Base-by-base conservation (phyloP, 2,888 invertebrate species). In the Globia sparganii region DNA sequence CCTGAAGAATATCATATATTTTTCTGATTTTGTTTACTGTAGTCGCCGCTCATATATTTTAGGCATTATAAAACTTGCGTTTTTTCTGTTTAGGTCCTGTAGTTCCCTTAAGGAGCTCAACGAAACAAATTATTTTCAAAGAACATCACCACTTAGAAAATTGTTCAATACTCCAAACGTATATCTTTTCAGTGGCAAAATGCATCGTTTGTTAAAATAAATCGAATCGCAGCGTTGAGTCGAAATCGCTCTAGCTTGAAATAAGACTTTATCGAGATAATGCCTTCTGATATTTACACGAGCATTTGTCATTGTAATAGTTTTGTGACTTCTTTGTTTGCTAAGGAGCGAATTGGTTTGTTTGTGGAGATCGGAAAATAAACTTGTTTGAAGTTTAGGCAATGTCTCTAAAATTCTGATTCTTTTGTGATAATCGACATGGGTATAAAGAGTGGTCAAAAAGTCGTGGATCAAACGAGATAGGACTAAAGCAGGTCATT, bases 141-240 rank as follows among this genome's bases (percentile, higher is more conserved):
- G 2, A 56, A 40, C 40, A 59, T 21, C 46, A 18, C 25, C 46
- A 53, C 21, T 53, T 15, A 5, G 9, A 11, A 66, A n/a, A 56
- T 13, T 46, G 31, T 67, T 67, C 34, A 68, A 75, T 71, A 37
- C 25, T 53, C 53, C 28, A 34, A 46, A 28, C 34, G 0, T 53
- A 59, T 31, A 37, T 66, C 58, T 75, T 34, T 59, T 31, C 11
- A 69, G 37, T 4, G 21, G 53, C 53, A 46, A 56, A 34, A 58
- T 58, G 69, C 76, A 80, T 70, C 77, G 59, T 82, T 80, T 82
- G 83, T 80, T 40, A 70, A 66, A 70, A 80, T 80, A 82, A 80
- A 80, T 82, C 53, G 80, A 76, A 61, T 66, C 59, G 34, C 18
- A 59, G 31, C 59, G 65, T 40, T 66, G 59, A 76, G 46, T 61